Evolutionary conservation across 2,888 invertebrate genomes (phyloP).

Genomic region (Apamea anceps): DNA sequence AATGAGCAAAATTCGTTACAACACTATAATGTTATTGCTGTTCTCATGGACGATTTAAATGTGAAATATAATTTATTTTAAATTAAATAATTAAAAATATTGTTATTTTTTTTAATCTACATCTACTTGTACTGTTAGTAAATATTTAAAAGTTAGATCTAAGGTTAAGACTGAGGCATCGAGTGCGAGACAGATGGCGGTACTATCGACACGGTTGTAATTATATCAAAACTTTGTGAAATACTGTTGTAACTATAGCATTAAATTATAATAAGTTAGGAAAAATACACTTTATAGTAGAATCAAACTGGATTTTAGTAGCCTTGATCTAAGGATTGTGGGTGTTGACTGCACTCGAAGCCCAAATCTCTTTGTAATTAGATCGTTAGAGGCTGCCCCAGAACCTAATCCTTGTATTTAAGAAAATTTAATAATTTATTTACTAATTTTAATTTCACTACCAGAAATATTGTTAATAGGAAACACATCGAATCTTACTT

Average conservation of each 20-base stretch:
- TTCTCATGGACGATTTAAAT: constrained; percentile 40
- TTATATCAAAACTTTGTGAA: neutral
- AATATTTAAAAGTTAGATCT: constrained; percentile 36
- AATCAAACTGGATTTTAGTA: neutral
- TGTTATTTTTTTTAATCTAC: constrained; percentile 40
- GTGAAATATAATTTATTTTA: constrained; percentile 25
- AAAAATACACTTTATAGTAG: neutral
- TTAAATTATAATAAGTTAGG: neutral
- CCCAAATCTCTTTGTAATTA: constrained; percentile 20
- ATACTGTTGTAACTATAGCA: neutral
- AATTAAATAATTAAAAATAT: constrained; percentile 31
- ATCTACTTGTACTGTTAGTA: constrained; percentile 71
- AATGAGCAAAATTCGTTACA: constrained; percentile 59
- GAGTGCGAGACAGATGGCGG: constrained; percentile 16
- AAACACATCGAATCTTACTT: constrained; percentile 37
- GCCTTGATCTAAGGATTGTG: neutral
- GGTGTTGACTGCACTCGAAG: constrained; percentile 18
- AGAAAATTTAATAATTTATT: neutral
- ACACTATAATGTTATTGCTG: constrained; percentile 57
- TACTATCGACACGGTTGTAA: neutral
- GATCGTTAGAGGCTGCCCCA: constrained; percentile 17
- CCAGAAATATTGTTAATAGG: constrained; percentile 35
- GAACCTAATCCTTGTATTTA: constrained; percentile 8
- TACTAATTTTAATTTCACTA: constrained; percentile 33
- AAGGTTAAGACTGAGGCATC: constrained; percentile 20